Base-by-base conservation (phyloP, 2,113 vertebrate species). In the Anser cygnoides region DNA sequence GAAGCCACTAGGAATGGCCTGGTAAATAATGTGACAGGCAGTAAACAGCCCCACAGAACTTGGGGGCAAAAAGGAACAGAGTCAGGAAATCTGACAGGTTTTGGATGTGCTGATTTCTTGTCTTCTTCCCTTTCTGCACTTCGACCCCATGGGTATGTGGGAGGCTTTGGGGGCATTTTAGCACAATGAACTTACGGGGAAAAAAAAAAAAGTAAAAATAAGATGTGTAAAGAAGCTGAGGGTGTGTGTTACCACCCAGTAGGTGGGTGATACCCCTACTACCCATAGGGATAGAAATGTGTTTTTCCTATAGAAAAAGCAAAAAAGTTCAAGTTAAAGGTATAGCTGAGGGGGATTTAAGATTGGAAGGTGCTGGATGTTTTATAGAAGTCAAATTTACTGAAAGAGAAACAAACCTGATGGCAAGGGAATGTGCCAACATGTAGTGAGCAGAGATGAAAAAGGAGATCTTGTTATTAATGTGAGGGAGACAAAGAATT, bases 141-240 rank as follows among this genome's bases (percentile, higher is more conserved):
- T 58, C 19, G 3, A 1, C 20, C 43, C 68, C 13, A 13, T 0
- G 0, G 50, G 72, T 7, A 4, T 0, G 17, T 3, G 22, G 55
- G 58, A 50, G 19, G 14, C 59, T 33, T 6, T 4, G 13, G 18
- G 35, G 33, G 15, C 9, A 7, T 71, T 67, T 12, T 81, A 25
- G 44, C 11, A 3, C 18, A 8, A 13, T 5, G 61, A 28, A 14
- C 79, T 39, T 22, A 5, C 35, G 46, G 46, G 10, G 20, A 21
- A 39, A 4, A 14, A 14, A 50, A 73, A 5, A 20, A 4, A 76
- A 5, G 3, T 21, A 49, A 49, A 49, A 49, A 49, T 49, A 0
- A 20, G 55, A 12, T 16, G 49, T 35, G 35, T 22, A 11, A 28
- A 28, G 70, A 41, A 44, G 72, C 67, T 43, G 49, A 35, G 58